Conservation (phyloP, 2,113 vertebrate genomes). For the Antennarius striatus region DNA sequence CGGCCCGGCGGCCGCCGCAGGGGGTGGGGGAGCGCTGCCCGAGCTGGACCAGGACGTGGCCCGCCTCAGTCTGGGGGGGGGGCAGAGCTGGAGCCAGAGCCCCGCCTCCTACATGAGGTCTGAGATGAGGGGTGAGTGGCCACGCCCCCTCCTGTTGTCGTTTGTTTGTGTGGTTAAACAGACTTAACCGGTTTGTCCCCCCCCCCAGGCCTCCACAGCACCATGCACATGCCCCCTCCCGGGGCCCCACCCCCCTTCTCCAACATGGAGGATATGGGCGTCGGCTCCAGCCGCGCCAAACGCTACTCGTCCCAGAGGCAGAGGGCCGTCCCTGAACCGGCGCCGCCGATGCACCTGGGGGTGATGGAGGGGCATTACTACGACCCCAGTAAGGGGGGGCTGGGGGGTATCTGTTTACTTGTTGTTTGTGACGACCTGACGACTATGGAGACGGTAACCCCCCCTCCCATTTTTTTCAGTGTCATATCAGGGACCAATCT, state of each 20-base stretch:
- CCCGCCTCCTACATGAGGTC: conserved; percentile 88
- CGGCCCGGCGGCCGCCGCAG: conserved; percentile 74
- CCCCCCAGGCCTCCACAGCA: conserved; percentile 35
- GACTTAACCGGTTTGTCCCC: no score
- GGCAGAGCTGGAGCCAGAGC: conserved; percentile 88
- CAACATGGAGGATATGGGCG: conserved; percentile 73
- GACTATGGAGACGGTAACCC: no score
- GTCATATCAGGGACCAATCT: conserved; percentile 98
- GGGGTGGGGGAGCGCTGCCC: conserved; percentile 69
- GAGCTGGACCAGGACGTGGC: conserved; percentile 90
- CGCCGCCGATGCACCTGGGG: conserved; percentile 91
- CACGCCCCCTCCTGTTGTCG: no score
- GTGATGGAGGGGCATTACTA: conserved; percentile 98
- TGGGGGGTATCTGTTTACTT: no score
- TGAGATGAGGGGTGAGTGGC: conserved; percentile 84
- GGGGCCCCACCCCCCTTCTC: conserved; percentile 67
- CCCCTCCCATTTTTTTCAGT: conserved; percentile 73
- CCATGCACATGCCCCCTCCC: conserved; percentile 50
- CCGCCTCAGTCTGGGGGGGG: conserved; percentile 83
- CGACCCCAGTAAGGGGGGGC: conserved; percentile 86
- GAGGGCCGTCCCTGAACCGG: conserved; percentile 87
- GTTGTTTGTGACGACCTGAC: no score
- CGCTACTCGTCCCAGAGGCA: conserved; percentile 96
- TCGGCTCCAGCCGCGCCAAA: conserved; percentile 88
- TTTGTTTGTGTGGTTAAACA: no score